Conservation (phyloP, 2,113 vertebrate species). For the Bubo scandiacus region DNA sequence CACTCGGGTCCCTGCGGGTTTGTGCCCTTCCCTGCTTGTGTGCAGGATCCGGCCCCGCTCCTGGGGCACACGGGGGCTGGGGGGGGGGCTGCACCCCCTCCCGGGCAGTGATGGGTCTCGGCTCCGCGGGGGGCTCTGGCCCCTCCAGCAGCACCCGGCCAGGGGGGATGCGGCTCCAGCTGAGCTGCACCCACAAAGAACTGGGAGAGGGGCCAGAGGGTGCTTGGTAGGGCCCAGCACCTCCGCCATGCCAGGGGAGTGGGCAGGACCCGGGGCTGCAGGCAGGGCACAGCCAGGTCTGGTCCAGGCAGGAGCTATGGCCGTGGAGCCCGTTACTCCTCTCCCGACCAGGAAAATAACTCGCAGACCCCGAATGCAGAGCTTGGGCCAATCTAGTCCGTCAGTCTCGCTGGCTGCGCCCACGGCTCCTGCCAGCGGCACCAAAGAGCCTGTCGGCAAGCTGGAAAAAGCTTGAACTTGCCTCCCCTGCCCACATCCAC, state of each 20-base stretch:
- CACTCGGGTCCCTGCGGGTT: neutral
- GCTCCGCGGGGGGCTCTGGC: accelerated
- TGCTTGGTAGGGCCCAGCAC: neutral
- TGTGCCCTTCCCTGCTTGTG: neutral
- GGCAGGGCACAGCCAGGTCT: neutral
- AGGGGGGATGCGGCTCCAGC: accelerated
- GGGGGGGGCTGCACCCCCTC: neutral
- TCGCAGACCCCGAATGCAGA: neutral
- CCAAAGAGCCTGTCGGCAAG: neutral
- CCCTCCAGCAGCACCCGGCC: neutral
- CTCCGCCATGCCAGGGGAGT: accelerated
- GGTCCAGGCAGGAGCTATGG: neutral
- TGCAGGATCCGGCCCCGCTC: neutral
- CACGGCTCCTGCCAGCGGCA: neutral
- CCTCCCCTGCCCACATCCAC: neutral
- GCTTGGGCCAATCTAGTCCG: too few species aligned
- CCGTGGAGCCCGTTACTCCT: neutral
- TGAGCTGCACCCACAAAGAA: neutral
- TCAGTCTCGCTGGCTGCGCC: neutral
- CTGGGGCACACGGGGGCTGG: neutral
- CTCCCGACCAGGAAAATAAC: neutral
- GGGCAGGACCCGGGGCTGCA: neutral
- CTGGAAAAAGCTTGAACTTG: neutral
- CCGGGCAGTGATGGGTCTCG: neutral
- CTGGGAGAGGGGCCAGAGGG: neutral